phyloP scores from a whole-genome alignment of 2,797 vertebrate genomes.

The Ptychobarbus kaznakovi region DNA sequence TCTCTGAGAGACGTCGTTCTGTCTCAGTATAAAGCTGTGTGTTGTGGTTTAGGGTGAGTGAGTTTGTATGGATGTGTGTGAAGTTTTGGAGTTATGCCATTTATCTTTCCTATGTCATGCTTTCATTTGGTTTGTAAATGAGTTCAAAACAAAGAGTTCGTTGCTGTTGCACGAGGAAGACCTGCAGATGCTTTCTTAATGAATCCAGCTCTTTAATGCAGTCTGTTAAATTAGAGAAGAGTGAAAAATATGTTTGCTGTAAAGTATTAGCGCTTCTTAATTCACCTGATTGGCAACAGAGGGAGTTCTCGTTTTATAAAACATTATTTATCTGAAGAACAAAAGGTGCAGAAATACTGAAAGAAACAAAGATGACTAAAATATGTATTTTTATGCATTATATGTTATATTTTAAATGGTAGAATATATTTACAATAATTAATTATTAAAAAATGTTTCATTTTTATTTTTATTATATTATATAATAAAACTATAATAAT shows the following conservation, averaged over 20 bases:
- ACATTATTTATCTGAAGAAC: not conserved
- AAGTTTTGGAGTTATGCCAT: not conserved
- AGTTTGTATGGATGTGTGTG: not conserved
- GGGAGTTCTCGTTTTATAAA: not conserved
- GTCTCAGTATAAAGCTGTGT: not conserved
- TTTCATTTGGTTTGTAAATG: conserved; percentile 7
- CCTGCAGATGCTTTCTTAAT: not conserved
- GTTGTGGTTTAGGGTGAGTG: not conserved
- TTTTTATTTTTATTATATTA: not conserved
- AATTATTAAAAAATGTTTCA: too few species aligned
- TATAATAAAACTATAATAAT: not conserved
- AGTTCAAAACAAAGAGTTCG: not conserved
- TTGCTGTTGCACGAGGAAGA: conserved; percentile 9
- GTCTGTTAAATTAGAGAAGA: not conserved
- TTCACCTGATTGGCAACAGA: not conserved
- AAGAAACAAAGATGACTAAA: not conserved
- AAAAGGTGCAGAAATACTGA: not conserved
- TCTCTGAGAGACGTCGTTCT: not conserved
- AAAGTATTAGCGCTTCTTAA: not conserved
- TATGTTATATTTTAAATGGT: not conserved
- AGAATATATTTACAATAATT: too few species aligned
- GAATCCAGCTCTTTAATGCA: not conserved
- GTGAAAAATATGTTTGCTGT: not conserved
- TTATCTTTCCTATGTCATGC: not conserved
- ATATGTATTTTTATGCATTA: not conserved